Percentiles rank a stretch among this genome's conserved stretches.
Conservation (phyloP, 1,140 invertebrate genomes). For the Gyrodactylus salaris region DNA sequence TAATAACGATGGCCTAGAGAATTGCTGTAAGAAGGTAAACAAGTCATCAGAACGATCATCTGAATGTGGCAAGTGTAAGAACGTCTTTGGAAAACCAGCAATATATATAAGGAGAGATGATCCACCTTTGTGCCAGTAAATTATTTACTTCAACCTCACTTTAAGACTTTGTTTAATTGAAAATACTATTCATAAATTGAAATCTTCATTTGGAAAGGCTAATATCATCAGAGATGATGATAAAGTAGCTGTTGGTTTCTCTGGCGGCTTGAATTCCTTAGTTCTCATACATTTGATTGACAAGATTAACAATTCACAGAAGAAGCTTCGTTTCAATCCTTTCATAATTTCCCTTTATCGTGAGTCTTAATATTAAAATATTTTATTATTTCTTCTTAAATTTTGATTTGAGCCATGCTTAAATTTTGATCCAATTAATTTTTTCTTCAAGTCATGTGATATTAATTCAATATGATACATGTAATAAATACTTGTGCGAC, state of each 20-base stretch:
- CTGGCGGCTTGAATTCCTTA: neutral
- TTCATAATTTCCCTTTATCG: neutral
- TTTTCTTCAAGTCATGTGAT: too few species aligned
- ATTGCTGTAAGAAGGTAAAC: neutral
- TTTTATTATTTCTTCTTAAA: too few species aligned
- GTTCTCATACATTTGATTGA: neutral
- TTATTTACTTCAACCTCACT: neutral
- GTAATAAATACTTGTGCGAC: too few species aligned
- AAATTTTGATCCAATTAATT: too few species aligned
- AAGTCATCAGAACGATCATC: neutral
- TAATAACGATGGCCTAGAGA: neutral
- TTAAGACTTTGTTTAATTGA: neutral
- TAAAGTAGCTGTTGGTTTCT: neutral
- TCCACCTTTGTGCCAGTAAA: neutral
- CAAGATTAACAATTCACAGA: neutral
- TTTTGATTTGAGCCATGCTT: too few species aligned
- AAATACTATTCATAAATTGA: neutral
- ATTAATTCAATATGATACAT: too few species aligned
- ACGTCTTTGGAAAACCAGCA: neutral
- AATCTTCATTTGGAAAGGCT: neutral
- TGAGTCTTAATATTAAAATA: too few species aligned
- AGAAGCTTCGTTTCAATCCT: neutral
- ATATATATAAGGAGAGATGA: neutral
- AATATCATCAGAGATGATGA: neutral
- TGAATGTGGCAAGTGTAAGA: neutral